These are phyloP conservation scores for Conomelus anceps DNA, from an alignment of 2,888 invertebrate species.

Conservation along the genomic window DNA sequence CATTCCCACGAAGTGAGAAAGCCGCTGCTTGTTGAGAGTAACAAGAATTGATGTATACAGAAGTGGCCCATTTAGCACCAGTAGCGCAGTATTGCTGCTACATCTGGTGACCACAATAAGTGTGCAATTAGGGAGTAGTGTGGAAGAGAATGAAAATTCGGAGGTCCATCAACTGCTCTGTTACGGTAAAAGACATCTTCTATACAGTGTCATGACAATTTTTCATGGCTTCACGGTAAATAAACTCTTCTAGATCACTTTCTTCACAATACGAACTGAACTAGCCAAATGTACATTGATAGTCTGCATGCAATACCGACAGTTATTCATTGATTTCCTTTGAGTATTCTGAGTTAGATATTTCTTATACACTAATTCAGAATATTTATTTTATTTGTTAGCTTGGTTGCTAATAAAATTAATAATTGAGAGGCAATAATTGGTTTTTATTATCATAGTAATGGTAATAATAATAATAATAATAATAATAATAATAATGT, in stretches of 20 bases:
- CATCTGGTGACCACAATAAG: background rate
- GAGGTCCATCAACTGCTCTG: background rate
- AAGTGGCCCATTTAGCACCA: background rate
- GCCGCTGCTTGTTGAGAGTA: background rate
- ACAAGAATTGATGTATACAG: background rate
- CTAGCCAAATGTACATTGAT: background rate
- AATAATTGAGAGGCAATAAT: too few relatives aligned
- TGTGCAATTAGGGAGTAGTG: background rate
- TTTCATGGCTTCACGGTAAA: background rate
- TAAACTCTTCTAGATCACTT: background rate
- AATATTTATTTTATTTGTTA: too few relatives aligned
- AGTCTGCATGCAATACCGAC: too few relatives aligned
- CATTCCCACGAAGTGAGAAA: background rate
- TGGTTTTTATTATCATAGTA: too few relatives aligned
- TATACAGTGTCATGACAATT: background rate
- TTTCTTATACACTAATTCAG: too few relatives aligned
- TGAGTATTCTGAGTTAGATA: too few relatives aligned
- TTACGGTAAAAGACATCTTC: background rate
- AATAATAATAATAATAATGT: too few relatives aligned
- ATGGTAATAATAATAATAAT: too few relatives aligned
- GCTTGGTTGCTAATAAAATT: too few relatives aligned
- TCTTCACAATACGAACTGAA: background rate
- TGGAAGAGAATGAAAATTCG: background rate
- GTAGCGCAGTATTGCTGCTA: background rate
- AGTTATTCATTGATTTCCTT: too few relatives aligned